Conservation (phyloP, 2,888 invertebrate genomes). For the Tipula helvola region DNA sequence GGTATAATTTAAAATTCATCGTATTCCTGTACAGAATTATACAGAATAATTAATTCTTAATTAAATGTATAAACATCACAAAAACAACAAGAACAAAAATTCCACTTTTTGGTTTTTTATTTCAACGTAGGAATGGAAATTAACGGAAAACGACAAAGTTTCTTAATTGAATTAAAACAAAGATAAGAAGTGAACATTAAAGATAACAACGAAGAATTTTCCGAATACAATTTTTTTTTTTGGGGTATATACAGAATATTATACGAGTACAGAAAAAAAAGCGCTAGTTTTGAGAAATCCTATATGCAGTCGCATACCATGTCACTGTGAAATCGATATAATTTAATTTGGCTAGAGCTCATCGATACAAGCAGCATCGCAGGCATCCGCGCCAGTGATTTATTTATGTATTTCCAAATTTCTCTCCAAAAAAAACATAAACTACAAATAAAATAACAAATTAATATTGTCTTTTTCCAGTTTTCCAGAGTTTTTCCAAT, state of each 20-base stretch:
- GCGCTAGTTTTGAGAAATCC: not conserved
- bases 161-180: not conserved
- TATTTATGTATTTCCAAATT: not conserved
- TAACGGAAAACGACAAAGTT: constrained; percentile 4
- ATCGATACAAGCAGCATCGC: not conserved
- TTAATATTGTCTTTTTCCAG: not conserved
- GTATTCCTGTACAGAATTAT: not conserved
- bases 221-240: not conserved
- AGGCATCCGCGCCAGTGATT: not conserved
- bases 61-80: not conserved
- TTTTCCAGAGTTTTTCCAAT: not conserved
- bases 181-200: not conserved
- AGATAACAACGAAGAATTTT: not conserved
- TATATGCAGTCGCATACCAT: not conserved
- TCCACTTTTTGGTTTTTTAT: not conserved
- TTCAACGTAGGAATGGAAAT: not conserved
- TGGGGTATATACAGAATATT: not conserved
- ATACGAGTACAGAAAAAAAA: not conserved
- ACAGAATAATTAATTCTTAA: constrained; percentile 4
- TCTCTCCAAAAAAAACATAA: not conserved
- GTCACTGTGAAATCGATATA: not conserved
- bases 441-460: not conserved
- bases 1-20: not conserved
- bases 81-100: not conserved
- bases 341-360: not conserved